These are phyloP conservation scores for Spea bombifrons DNA, from an alignment of 2,113 vertebrate species.

Conservation along the genomic window DNA sequence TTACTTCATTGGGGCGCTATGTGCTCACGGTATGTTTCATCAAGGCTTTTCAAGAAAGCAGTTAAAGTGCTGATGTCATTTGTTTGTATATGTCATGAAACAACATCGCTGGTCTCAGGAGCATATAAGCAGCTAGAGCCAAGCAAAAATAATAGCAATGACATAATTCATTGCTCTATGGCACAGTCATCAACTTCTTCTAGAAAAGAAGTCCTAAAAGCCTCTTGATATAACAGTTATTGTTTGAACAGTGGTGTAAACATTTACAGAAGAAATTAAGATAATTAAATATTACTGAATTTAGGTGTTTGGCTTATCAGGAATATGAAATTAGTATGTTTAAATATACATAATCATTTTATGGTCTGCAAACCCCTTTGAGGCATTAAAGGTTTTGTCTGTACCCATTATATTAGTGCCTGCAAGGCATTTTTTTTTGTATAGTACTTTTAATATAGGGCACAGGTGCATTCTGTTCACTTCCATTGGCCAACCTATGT, in stretches of 20 bases:
- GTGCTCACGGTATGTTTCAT: slow-evolving; percentile 1
- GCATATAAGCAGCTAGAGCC: slow-evolving; percentile 24
- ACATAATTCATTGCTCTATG: slow-evolving; percentile 5
- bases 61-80: slow-evolving; percentile 17
- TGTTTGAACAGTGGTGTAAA: slow-evolving; percentile 12
- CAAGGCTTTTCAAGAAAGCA: background rate
- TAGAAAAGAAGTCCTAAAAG: background rate
- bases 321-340: background rate
- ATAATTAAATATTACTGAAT: slow-evolving; percentile 10
- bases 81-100: slow-evolving; percentile 2
- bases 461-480: slow-evolving; percentile 39
- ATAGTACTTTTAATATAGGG: slow-evolving; percentile 46
- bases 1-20: background rate
- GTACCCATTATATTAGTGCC: background rate
- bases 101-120: slow-evolving; percentile 7
- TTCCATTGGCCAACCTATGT: slow-evolving; percentile 50
- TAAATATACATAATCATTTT: background rate
- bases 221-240: background rate
- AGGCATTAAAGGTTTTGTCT: background rate
- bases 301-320: slow-evolving; percentile 8
- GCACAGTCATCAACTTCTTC: slow-evolving; percentile 1
- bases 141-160: slow-evolving; percentile 1
- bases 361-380: slow-evolving; percentile 6
- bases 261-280: slow-evolving; percentile 26
- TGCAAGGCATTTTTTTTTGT: background rate